A percentile compares a stretch with the other conserved stretches of the same genome.
phyloP scores from a whole-genome alignment of 1,140 invertebrate species.

The Lamellibrachia luymesi region DNA sequence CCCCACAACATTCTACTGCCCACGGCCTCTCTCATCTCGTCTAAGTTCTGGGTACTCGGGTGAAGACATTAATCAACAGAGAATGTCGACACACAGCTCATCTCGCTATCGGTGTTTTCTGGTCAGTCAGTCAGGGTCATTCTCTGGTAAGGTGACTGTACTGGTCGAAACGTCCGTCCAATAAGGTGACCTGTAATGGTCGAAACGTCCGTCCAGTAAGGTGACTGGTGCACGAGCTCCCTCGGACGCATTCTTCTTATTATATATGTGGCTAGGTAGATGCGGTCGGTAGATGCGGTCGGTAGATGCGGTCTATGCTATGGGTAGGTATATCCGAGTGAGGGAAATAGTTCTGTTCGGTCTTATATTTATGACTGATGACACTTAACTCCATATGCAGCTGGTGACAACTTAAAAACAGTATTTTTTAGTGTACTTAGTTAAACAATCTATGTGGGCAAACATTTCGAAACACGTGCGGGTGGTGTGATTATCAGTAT shows the following conservation, averaged over 20 bases:
- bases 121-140: background rate
- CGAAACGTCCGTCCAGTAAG: too few relatives aligned
- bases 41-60: background rate
- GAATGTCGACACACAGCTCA: background rate
- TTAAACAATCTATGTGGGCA: background rate
- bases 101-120: background rate
- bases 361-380: background rate
- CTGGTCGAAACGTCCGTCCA: too few relatives aligned
- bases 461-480: background rate
- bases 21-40: background rate
- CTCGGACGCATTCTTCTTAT: too few relatives aligned
- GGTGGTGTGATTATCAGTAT: background rate
- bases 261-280: too few relatives aligned
- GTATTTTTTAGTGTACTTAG: background rate
- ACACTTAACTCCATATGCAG: background rate
- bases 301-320: too few relatives aligned
- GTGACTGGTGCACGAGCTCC: too few relatives aligned
- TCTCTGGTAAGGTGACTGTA: too few relatives aligned
- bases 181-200: too few relatives aligned
- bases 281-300: too few relatives aligned
- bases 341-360: background rate
- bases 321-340: background rate
- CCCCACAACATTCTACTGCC: background rate
- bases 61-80: background rate
- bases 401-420: background rate